These are phyloP conservation scores for Pedicia rivosa DNA, from an alignment of 2,888 invertebrate species.

Conservation along the genomic window DNA sequence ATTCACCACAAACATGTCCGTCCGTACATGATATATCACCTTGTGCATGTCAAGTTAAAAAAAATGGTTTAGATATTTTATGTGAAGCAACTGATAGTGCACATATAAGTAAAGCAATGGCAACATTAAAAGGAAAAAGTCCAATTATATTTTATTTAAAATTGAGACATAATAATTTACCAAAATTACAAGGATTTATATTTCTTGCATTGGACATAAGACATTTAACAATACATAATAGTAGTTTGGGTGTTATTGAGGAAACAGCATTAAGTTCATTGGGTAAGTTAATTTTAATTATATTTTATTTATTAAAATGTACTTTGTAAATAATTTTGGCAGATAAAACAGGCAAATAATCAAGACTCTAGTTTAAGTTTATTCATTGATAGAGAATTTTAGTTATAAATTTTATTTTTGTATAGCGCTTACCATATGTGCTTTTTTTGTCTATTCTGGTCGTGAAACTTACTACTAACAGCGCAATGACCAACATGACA, in stretches of 20 bases:
- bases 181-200: slow-evolving; percentile 70
- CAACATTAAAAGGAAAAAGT: slow-evolving; percentile 60
- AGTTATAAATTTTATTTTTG: no score
- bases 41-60: slow-evolving; percentile 72
- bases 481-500: no score
- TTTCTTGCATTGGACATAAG: slow-evolving; percentile 77
- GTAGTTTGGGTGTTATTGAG: slow-evolving; percentile 73
- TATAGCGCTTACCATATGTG: no score
- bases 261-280: slow-evolving; percentile 76
- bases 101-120: slow-evolving; percentile 68
- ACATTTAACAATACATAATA: slow-evolving; percentile 77
- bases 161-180: slow-evolving; percentile 69
- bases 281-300: slow-evolving; percentile 36
- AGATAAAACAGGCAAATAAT: no score
- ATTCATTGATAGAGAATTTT: no score
- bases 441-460: no score
- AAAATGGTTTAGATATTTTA: slow-evolving; percentile 73
- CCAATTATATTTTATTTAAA: slow-evolving; percentile 77
- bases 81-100: slow-evolving; percentile 74
- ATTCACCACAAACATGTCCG: slow-evolving; percentile 49
- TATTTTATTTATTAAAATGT: background rate
- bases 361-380: no score
- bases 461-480: no score
- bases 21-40: slow-evolving; percentile 56
- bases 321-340: background rate